Percentiles rank a stretch among this genome's conserved stretches.
These are phyloP conservation scores for Prostheceraeus crozeri DNA, from an alignment of 2,888 invertebrate genomes.

Conservation along the genomic window DNA sequence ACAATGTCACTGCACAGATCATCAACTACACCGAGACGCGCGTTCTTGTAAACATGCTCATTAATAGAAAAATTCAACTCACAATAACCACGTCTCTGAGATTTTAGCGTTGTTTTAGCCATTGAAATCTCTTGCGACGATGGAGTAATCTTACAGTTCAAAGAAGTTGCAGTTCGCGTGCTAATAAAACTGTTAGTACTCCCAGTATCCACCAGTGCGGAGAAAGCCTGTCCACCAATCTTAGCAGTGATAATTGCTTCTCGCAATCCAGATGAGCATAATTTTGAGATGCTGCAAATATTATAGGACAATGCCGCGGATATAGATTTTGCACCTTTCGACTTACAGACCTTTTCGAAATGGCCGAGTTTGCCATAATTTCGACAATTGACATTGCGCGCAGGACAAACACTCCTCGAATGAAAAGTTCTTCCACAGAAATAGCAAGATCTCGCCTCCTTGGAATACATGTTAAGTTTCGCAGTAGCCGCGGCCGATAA, in stretches of 20 bases:
- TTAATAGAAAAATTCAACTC: neutral
- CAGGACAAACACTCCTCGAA: neutral
- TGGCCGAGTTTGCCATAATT: neutral
- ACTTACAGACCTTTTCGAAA: conserved; percentile 15
- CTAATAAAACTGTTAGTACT: conserved; percentile 9
- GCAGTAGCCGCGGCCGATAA: too few species aligned
- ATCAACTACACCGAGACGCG: conserved; percentile 4
- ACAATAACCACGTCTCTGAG: neutral
- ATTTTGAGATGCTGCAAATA: neutral
- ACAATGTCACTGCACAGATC: conserved; percentile 19
- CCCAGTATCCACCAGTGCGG: conserved; percentile 14
- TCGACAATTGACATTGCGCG: neutral
- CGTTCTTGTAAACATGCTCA: neutral
- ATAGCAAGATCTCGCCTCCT: conserved; percentile 5
- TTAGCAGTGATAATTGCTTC: conserved; percentile 1
- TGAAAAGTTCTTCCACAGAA: conserved; percentile 15
- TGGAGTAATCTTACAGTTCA: neutral
- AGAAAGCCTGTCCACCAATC: neutral
- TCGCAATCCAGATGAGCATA: neutral
- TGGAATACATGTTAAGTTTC: too few species aligned
- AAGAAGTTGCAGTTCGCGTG: neutral
- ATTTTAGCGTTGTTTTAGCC: conserved; percentile 6
- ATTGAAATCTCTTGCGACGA: neutral
- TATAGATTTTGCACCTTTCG: neutral
- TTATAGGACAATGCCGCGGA: conserved; percentile 2